phyloP scores from a whole-genome alignment of 2,113 vertebrate species.

The Dipodomys merriami region DNA sequence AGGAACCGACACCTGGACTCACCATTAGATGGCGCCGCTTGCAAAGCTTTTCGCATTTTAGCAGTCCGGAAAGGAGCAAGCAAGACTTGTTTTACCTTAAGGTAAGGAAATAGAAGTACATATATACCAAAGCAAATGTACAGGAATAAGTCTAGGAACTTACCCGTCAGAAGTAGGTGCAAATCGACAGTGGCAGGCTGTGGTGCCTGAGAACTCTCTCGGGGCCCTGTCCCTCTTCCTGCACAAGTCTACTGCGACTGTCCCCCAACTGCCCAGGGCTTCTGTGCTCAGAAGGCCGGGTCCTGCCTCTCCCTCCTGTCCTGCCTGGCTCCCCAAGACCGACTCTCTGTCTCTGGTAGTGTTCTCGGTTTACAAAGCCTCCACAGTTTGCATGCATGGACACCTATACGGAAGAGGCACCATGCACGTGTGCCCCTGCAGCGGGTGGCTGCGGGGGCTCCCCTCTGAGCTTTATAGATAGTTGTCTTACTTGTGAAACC shows the following conservation, averaged over 20 bases:
- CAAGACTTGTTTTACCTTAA: fast-evolving
- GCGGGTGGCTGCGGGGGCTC: not conserved
- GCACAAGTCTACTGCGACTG: not conserved
- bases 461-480: not conserved
- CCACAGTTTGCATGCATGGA: too few species aligned
- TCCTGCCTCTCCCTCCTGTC: not conserved
- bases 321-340: not conserved
- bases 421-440: not conserved
- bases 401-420: not conserved
- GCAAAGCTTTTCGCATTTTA: not conserved
- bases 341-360: too few species aligned
- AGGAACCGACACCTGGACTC: fast-evolving
- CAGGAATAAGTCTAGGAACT: not conserved
- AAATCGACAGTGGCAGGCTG: too few species aligned
- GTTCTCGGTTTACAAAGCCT: not conserved
- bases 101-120: too few species aligned
- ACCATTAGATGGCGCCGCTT: slow-evolving; percentile 58
- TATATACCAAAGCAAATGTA: not conserved
- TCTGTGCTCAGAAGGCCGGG: fast-evolving
- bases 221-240: not conserved
- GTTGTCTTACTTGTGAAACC: not conserved
- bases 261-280: not conserved
- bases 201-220: not conserved
- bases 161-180: not conserved
- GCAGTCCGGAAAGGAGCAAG: fast-evolving